These are phyloP conservation scores for Heterohyrax brucei DNA, from an alignment of 2,797 vertebrate genomes.

Conservation along the genomic window DNA sequence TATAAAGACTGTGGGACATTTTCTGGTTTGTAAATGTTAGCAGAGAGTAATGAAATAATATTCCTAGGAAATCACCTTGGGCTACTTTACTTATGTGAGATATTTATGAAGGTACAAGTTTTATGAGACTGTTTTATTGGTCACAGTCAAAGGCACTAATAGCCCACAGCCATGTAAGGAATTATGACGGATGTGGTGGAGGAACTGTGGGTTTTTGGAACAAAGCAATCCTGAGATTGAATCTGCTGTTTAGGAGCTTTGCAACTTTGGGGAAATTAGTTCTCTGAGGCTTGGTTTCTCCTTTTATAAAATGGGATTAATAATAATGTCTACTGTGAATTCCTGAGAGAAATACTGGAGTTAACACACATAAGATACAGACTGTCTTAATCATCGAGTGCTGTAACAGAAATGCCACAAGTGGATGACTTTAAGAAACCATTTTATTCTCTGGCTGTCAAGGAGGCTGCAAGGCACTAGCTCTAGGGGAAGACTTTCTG, in stretches of 20 bases:
- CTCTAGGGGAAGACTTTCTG: no score
- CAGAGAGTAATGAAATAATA: slow-evolving; percentile 40
- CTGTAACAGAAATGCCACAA: no score
- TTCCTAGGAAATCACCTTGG: slow-evolving; percentile 60
- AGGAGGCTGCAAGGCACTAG: no score
- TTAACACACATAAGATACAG: not conserved
- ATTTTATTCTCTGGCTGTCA: no score
- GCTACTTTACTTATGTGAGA: slow-evolving; percentile 70
- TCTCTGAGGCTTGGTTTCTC: not conserved
- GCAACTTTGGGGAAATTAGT: not conserved
- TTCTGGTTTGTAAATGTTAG: slow-evolving; percentile 60
- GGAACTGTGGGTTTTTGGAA: slow-evolving; percentile 23
- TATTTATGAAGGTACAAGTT: slow-evolving; percentile 73
- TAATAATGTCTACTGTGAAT: not conserved
- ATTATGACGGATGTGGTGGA: not conserved
- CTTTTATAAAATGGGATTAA: slow-evolving; percentile 40
- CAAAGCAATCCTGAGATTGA: not conserved
- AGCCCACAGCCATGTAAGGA: not conserved
- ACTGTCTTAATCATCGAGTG: no score
- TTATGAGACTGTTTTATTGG: slow-evolving; percentile 71
- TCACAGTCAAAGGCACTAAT: slow-evolving; percentile 58
- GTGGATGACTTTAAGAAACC: no score
- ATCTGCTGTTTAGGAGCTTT: slow-evolving; percentile 16
- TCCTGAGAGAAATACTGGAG: not conserved
- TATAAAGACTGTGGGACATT: slow-evolving; percentile 50